phyloP scores from a whole-genome alignment of 2,113 vertebrate genomes.

The Empidonax alnorum region DNA sequence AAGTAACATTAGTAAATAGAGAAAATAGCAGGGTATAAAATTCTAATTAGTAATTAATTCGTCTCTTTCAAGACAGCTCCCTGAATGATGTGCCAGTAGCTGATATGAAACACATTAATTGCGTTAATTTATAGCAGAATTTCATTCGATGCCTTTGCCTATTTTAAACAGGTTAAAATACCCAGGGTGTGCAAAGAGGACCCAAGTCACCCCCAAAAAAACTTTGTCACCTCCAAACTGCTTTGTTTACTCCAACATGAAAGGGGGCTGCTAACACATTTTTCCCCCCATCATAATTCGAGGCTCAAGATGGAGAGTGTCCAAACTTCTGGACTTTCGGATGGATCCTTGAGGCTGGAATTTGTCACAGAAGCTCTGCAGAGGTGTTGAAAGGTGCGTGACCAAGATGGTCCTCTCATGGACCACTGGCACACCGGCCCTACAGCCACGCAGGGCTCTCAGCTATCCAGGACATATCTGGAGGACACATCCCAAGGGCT shows the following conservation, averaged over 20 bases:
- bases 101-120: constrained; percentile 9
- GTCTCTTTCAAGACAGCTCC: constrained; percentile 37
- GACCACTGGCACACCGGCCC: not conserved
- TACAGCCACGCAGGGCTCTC: fast-evolving
- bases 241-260: not conserved
- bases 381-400: not conserved
- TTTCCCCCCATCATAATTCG: fast-evolving
- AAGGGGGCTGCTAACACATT: not conserved
- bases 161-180: not conserved
- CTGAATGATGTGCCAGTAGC: not conserved
- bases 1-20: constrained; percentile 46
- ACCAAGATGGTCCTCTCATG: not conserved
- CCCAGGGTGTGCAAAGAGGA: not conserved
- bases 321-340: not conserved
- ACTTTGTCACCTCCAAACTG: not conserved
- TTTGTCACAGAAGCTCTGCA: not conserved
- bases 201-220: not conserved
- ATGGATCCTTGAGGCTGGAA: not conserved
- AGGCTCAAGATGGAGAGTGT: not conserved
- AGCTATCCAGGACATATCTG: not conserved
- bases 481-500: not conserved
- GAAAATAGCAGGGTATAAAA: constrained; percentile 51
- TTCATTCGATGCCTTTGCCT: not conserved
- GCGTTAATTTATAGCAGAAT: not conserved
- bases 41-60: constrained; percentile 48